These are phyloP conservation scores for Polyploca ridens DNA, from an alignment of 2,888 invertebrate genomes.

Conservation along the genomic window DNA sequence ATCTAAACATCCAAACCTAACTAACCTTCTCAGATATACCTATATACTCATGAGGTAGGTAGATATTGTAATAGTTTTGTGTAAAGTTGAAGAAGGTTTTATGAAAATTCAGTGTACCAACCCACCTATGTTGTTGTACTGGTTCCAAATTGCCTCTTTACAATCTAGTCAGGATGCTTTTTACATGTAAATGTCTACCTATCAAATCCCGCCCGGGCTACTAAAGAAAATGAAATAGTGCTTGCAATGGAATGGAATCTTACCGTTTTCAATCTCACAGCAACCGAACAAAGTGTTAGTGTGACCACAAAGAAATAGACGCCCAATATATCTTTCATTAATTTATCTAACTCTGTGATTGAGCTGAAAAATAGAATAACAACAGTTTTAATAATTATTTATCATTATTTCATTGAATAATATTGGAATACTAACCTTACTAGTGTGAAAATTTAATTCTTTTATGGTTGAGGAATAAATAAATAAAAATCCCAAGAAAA, in stretches of 20 bases:
- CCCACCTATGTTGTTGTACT: neutral
- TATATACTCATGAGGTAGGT: too few relatives aligned
- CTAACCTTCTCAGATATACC: too few relatives aligned
- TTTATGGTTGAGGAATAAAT: slow-evolving; percentile 8
- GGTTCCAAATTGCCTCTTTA: neutral
- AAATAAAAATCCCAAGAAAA: too few relatives aligned
- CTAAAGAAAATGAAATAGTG: neutral
- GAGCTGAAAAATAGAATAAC: slow-evolving; percentile 46
- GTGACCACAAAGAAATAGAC: slow-evolving; percentile 66
- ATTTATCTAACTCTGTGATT: slow-evolving; percentile 44
- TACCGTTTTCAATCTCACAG: slow-evolving; percentile 63
- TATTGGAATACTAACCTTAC: too few relatives aligned
- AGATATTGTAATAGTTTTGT: neutral
- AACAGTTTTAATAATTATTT: neutral
- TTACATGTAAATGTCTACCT: neutral
- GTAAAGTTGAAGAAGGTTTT: neutral
- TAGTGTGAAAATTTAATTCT: neutral
- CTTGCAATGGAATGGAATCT: slow-evolving; percentile 25
- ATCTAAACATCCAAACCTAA: too few relatives aligned
- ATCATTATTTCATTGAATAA: neutral
- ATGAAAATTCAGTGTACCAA: neutral
- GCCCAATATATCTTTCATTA: slow-evolving; percentile 59
- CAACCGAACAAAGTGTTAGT: slow-evolving; percentile 65
- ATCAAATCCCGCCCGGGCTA: neutral
- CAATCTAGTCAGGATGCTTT: neutral